Conservation (phyloP, 2,113 vertebrate genomes). For the Malurus alboscapulatus region DNA sequence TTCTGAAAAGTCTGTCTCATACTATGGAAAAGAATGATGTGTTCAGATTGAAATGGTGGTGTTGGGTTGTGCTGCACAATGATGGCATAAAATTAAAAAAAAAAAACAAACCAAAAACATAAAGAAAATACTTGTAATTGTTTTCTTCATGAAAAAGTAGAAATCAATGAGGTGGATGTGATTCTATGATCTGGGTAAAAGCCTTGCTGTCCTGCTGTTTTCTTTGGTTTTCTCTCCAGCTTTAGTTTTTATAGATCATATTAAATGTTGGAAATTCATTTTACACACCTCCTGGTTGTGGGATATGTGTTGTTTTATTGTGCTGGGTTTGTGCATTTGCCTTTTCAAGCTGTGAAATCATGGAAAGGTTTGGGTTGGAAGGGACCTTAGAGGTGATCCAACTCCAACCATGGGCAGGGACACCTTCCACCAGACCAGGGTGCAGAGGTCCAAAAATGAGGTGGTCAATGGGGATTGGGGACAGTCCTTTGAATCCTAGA, state of each 20-base stretch:
- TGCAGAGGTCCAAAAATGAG: background rate
- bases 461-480: background rate
- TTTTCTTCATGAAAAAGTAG: background rate
- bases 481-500: background rate
- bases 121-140: background rate
- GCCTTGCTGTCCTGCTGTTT: background rate
- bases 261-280: background rate
- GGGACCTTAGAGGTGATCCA: background rate
- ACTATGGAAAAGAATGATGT: background rate
- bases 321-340: background rate
- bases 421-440: background rate
- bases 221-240: background rate
- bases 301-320: background rate
- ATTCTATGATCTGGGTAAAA: background rate
- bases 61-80: background rate
- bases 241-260: background rate
- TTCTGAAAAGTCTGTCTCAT: background rate
- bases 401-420: background rate
- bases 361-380: background rate
- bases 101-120: too few relatives aligned
- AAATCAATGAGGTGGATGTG: accelerated
- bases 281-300: background rate
- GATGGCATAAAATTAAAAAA: background rate
- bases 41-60: background rate
- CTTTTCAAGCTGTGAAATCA: background rate